Evolutionary conservation across 2,113 vertebrate genomes (phyloP).

Genomic region (Campylomormyrus numenius): DNA sequence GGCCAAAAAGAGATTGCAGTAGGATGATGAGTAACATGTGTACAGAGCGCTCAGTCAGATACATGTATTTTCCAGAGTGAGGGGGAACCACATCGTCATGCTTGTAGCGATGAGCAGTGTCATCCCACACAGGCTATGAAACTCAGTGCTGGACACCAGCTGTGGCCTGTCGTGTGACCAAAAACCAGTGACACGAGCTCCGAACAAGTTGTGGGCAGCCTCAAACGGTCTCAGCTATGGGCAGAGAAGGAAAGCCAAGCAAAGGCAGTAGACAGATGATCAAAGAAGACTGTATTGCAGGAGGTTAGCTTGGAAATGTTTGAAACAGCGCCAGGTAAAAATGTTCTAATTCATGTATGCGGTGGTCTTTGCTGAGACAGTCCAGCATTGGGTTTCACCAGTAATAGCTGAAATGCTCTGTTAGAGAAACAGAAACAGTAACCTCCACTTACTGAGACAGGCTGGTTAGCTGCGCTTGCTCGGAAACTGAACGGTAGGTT

Average conservation of each 20-base stretch:
- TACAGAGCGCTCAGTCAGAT: background rate
- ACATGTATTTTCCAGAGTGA: background rate
- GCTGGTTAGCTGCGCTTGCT: background rate
- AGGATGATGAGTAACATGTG: background rate
- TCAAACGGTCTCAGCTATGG: background rate
- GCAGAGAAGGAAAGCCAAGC: background rate
- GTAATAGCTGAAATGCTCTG: slow-evolving; percentile 5
- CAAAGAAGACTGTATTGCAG: background rate
- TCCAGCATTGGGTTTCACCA: background rate
- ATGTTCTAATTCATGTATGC: background rate
- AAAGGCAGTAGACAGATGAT: background rate
- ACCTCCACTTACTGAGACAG: slow-evolving; percentile 3
- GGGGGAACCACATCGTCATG: background rate
- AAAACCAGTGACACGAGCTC: background rate
- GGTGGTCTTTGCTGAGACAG: slow-evolving; percentile 3
- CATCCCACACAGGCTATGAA: background rate
- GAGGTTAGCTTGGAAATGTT: background rate
- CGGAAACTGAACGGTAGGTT: slow-evolving; percentile 14
- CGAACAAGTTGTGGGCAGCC: background rate
- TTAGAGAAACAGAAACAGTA: background rate
- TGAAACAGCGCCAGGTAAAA: background rate
- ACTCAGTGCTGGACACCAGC: background rate
- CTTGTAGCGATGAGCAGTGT: background rate
- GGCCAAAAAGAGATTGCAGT: background rate
- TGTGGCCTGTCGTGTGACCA: background rate